A percentile compares a stretch with the other conserved stretches of the same genome.
Conservation (phyloP, 92 coral and sea anemone genomes). For the Metridium senile region DNA sequence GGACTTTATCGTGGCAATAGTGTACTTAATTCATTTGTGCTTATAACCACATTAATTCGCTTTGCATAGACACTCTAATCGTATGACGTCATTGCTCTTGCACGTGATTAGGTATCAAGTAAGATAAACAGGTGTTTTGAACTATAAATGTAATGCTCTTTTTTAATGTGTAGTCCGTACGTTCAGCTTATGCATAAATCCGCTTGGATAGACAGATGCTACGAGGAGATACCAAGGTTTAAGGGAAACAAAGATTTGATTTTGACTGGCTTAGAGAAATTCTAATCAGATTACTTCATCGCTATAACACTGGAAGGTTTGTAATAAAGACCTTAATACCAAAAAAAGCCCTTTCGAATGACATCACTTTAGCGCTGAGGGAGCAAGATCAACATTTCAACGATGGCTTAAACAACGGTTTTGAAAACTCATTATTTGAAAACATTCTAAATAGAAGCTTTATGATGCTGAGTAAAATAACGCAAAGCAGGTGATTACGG, state of each 20-base stretch:
- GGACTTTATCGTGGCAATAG: constrained; percentile 12
- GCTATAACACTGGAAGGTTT: constrained; percentile 9
- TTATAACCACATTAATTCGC: background rate
- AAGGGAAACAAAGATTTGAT: constrained; percentile 9
- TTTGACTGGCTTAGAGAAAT: constrained; percentile 20
- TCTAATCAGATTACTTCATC: constrained; percentile 17
- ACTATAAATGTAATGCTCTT: constrained; percentile 12
- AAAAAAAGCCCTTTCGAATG: background rate
- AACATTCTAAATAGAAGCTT: constrained; percentile 5
- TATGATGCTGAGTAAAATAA: constrained; percentile 9
- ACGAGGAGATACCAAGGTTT: constrained; percentile 3
- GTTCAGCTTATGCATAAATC: constrained; percentile 3
- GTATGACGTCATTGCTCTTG: constrained; percentile 3
- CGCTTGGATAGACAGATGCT: constrained; percentile 5
- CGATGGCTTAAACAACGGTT: constrained; percentile 29
- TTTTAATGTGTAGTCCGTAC: constrained; percentile 17
- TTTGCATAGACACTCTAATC: constrained; percentile 2
- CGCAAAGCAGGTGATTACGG: constrained; percentile 9
- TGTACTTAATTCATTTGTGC: constrained; percentile 16
- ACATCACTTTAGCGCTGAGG: constrained; percentile 2
- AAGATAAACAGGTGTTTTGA: constrained; percentile 4
- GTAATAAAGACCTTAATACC: constrained; percentile 20
- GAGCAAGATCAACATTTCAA: constrained; percentile 22
- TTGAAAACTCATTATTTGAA: constrained; percentile 16
- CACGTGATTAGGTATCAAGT: constrained; percentile 12